These are phyloP conservation scores for Chymomyza procnemis DNA, from an alignment of 2,888 invertebrate genomes.

Conservation along the genomic window DNA sequence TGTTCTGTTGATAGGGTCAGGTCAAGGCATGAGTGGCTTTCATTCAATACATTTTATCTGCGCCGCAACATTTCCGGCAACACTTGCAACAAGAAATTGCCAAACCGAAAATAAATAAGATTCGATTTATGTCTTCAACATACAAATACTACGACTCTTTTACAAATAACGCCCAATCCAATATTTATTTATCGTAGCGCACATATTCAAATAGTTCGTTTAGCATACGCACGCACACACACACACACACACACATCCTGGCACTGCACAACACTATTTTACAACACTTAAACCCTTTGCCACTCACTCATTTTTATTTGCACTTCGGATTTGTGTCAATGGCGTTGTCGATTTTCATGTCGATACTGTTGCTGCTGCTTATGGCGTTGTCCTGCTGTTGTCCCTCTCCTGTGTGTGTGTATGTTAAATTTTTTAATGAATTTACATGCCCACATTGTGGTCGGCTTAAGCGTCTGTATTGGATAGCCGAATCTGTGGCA, in stretches of 20 bases:
- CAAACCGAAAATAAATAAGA: conserved; percentile 68
- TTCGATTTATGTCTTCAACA: conserved; percentile 64
- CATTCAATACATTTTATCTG: conserved; percentile 69
- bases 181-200: conserved; percentile 66
- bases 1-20: conserved; percentile 8
- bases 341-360: neutral
- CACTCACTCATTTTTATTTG: conserved; percentile 53
- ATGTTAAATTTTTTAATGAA: conserved; percentile 68
- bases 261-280: conserved; percentile 27
- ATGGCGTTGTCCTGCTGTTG: conserved; percentile 3
- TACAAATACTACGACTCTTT: neutral
- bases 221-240: conserved; percentile 26
- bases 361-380: neutral
- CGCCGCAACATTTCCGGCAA: conserved; percentile 53
- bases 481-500: neutral
- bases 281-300: conserved; percentile 30
- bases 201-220: conserved; percentile 60
- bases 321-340: conserved; percentile 50
- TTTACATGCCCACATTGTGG: conserved; percentile 50
- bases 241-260: conserved; percentile 31
- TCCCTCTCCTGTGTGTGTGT: too few species aligned
- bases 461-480: neutral
- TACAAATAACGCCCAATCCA: conserved; percentile 12
- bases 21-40: conserved; percentile 47
- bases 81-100: conserved; percentile 45